Percentiles rank a stretch among this genome's conserved stretches.
phyloP scores from a whole-genome alignment of 2,113 vertebrate genomes.

The Antechinus stuartii region DNA sequence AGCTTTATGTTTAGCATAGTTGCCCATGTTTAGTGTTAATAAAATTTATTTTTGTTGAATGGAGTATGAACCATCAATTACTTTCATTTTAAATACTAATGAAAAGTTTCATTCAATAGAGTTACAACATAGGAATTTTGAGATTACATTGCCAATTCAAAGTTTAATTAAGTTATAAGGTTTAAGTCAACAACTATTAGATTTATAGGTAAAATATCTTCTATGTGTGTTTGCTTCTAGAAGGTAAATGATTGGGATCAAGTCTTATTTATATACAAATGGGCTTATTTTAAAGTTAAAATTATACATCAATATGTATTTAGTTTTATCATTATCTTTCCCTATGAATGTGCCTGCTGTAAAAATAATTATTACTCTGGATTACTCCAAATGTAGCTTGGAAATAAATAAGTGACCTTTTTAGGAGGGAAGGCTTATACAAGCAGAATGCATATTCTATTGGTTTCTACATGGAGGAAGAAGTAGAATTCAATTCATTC shows the following conservation, averaged over 20 bases:
- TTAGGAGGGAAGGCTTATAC: neutral
- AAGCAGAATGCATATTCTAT: neutral
- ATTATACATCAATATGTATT: neutral
- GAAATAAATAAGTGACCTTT: neutral
- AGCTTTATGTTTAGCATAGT: conserved; percentile 30
- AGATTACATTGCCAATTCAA: neutral
- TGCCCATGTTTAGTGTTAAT: conserved; percentile 2
- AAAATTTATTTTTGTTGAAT: conserved; percentile 31
- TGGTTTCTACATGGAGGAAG: neutral
- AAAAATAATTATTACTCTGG: neutral
- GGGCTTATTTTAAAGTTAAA: neutral
- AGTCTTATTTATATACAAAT: neutral
- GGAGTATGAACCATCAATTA: conserved; percentile 21
- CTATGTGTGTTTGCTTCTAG: neutral
- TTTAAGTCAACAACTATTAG: neutral
- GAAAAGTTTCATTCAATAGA: neutral
- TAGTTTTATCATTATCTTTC: neutral
- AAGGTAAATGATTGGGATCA: neutral
- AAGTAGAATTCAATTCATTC: neutral
- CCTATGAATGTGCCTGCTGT: neutral
- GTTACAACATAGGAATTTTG: neutral
- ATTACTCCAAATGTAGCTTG: neutral
- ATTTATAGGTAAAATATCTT: neutral
- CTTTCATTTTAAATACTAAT: neutral
- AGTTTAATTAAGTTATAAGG: neutral